Percentiles rank a stretch among this genome's conserved stretches.
These are phyloP conservation scores for Odontocerum albicorne DNA, from an alignment of 2,888 invertebrate genomes.

Conservation along the genomic window DNA sequence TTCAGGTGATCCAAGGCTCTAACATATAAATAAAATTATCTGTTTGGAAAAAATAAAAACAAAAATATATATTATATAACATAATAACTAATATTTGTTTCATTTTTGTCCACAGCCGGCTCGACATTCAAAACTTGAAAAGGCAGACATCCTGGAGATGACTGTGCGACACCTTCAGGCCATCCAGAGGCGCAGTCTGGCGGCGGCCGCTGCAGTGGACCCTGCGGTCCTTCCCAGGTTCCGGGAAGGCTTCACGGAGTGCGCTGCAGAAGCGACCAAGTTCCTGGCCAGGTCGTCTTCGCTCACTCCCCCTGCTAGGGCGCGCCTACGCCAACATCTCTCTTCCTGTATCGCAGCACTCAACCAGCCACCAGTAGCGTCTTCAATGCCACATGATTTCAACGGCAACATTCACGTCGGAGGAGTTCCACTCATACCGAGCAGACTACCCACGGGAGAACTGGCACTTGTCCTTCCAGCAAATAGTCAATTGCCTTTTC, in stretches of 20 bases:
- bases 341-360: slow-evolving; percentile 65
- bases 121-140: slow-evolving; percentile 91
- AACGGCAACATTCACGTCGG: slow-evolving; percentile 60
- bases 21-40: too few species aligned
- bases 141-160: slow-evolving; percentile 94
- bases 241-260: slow-evolving; percentile 85
- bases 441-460: slow-evolving; percentile 65
- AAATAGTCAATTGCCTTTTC: slow-evolving; percentile 53
- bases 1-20: too few species aligned
- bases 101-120: slow-evolving; percentile 70
- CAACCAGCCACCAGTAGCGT: slow-evolving; percentile 49
- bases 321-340: slow-evolving; percentile 67
- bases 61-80: too few species aligned
- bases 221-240: slow-evolving; percentile 83
- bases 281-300: slow-evolving; percentile 60
- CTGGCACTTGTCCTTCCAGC: slow-evolving; percentile 66
- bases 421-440: slow-evolving; percentile 67
- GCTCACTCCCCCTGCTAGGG: slow-evolving; percentile 51
- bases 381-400: slow-evolving; percentile 41
- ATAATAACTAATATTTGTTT: not conserved
- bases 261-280: slow-evolving; percentile 79
- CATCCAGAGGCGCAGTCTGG: slow-evolving; percentile 83
- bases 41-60: too few species aligned
- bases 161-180: slow-evolving; percentile 91
- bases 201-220: slow-evolving; percentile 80